Evolutionary conservation across 30 jellyfish, hydroid and myxozoan genomes (phyloP), one percentile per base, ranked within the genome.

Genomic region (Turritopsis dohrnii): DNA sequence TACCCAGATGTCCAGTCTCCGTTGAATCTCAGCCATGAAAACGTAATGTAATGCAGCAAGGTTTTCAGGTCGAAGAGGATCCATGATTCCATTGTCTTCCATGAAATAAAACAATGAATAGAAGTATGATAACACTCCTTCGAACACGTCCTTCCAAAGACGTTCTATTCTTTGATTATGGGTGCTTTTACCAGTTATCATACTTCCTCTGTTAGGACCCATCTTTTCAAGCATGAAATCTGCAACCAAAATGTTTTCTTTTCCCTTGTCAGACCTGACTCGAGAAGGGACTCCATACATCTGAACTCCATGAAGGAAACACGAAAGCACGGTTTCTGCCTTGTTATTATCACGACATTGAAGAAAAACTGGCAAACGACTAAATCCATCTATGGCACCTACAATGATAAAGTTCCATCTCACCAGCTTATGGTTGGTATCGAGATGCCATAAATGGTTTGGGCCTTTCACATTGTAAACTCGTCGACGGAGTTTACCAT

Each of bases 331-430:
- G 24, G 93, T 76, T 16, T 25, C 75, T 20, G 90, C 75, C 52
- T 79, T 85, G 60, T 76, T 85, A 72, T 85, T 75, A 24, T 29
- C 79, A 25, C 77, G 30, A 71, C 93, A 85, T 21, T 54, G 65
- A 1, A 85, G 76, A 28, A 71, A 7, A 22, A 85, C 93, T 18
- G 85, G 85, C 18, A 79, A 73, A 54, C 93, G 28, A 31, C 89
- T 77, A 54, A 85, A 85, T 24, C 93, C 93, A 69, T 85, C 93
- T 41, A 85, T 79, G 28, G 66, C 93, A 18, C 93, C 88, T 83
- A 86, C 76, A 53, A 85, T n/a, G n/a, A n/a, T n/a, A n/a, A n/a
- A n/a, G n/a, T n/a, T n/a, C n/a, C n/a, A n/a, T n/a, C n/a, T n/a
- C n/a, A n/a, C n/a, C n/a, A n/a, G n/a, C n/a, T n/a, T n/a, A n/a